Base-by-base conservation (phyloP, 2,888 invertebrate genomes). In the Tenthredo scrophulariae region DNA sequence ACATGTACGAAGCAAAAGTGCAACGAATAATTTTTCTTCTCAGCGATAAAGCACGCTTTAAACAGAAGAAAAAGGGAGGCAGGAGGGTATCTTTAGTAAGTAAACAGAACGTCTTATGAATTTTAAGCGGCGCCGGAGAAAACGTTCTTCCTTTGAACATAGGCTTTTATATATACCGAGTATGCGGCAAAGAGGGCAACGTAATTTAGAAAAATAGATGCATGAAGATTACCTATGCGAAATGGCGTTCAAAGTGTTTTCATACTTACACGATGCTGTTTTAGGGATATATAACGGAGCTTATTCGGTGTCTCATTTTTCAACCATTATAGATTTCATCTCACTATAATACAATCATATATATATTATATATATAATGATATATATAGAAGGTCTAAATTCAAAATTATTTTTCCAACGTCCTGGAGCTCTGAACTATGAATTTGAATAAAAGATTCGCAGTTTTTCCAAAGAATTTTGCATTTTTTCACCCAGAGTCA, bases 81-180 rank as follows among this genome's bases (percentile, higher is more conserved):
- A 85, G 74, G 75, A 85, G 74, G 26, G 84, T 92, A 92, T 92
- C 92, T 92, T 92, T 91, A 90, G 92, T 91, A 90, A 92, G 92
- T 92, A 92, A 92, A 92, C 92, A 92, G 91, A 91, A 89, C 91
- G 90, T 86, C 92, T 92, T 92, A 92, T 92, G 92, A 92, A 92
- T 92, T 92, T 92, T 92, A 92, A 92, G 91, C 91, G 91, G 92
- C 88, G 88, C 87, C 87, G 87, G 84, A 86, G 85, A 87, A 87
- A 89, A 89, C 91, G 87, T 87, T 89, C 89, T 89, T 86, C 85
- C 86, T 88, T 88, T 88, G 88, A 89, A 86, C 89, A 87, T 33
- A 88, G 84, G 40, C 88, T 87, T 88, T 87, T 87, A 82, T 72
- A 72, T 54, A 70, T 46, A 84, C 83, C 70, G 13, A 72, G 15